Evolutionary conservation across 2,113 vertebrate species (phyloP).

Genomic region (Garra rufa): DNA sequence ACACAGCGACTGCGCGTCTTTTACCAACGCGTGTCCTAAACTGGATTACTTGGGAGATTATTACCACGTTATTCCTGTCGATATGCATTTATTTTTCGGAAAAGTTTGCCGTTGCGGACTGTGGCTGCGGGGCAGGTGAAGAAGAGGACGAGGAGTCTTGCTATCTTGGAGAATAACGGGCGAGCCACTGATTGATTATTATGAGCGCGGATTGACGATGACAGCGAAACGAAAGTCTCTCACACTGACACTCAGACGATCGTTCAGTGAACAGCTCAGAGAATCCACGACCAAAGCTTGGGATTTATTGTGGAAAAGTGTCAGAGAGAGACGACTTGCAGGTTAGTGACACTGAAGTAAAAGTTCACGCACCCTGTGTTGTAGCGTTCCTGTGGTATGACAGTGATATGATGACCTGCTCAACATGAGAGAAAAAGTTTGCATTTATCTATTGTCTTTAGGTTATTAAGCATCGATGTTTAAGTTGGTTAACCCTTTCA

Average conservation of each 20-base stretch:
- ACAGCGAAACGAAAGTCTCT: slow-evolving; percentile 76
- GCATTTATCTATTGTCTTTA: neutral
- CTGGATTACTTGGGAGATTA: slow-evolving; percentile 1
- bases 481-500: neutral
- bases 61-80: neutral
- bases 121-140: neutral
- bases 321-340: slow-evolving; percentile 90
- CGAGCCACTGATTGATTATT: slow-evolving; percentile 30
- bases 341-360: slow-evolving; percentile 79
- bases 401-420: neutral
- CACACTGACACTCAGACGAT: slow-evolving; percentile 82
- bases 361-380: neutral
- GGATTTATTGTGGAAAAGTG: slow-evolving; percentile 89
- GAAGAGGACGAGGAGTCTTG: neutral
- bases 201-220: slow-evolving; percentile 74
- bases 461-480: neutral
- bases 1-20: neutral
- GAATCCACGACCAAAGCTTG: slow-evolving; percentile 91
- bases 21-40: neutral
- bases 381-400: neutral
- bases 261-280: slow-evolving; percentile 90
- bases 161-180: slow-evolving; percentile 22
- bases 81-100: slow-evolving; percentile 33
- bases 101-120: neutral
- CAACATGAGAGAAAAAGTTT: neutral